Evolutionary conservation across 2,113 vertebrate species (phyloP).

Genomic region (Tiliqua scincoides): DNA sequence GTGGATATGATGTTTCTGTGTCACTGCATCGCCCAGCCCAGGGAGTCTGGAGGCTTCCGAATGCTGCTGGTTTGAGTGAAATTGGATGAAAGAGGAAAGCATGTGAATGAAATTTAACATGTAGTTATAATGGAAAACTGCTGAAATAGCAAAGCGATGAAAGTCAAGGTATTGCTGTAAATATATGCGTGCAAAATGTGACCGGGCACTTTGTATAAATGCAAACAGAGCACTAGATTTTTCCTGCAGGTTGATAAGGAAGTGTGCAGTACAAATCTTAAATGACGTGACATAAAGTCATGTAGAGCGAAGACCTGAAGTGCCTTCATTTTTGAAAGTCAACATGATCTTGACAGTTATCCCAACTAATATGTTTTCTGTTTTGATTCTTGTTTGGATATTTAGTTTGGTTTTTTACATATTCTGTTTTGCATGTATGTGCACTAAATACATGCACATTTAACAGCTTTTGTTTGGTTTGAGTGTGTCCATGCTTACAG

Average conservation of each 20-base stretch:
- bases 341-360: neutral
- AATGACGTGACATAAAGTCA: neutral
- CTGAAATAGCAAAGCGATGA: too few species aligned
- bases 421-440: neutral
- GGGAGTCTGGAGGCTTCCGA: too few species aligned
- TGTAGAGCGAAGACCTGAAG: neutral
- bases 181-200: accelerated
- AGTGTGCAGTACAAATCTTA: neutral
- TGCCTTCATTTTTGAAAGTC: accelerated
- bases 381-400: neutral
- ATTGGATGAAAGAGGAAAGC: too few species aligned
- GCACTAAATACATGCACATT: too few species aligned
- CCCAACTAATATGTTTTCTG: neutral
- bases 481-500: too few species aligned
- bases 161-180: too few species aligned
- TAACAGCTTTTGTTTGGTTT: too few species aligned
- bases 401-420: neutral
- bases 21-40: too few species aligned
- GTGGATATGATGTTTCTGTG: too few species aligned
- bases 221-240: neutral
- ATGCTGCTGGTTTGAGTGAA: too few species aligned
- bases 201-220: neutral
- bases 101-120: too few species aligned
- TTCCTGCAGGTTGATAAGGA: neutral
- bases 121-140: too few species aligned